Conservation (phyloP, 2,797 vertebrate genomes). For the Ibycter americanus region DNA sequence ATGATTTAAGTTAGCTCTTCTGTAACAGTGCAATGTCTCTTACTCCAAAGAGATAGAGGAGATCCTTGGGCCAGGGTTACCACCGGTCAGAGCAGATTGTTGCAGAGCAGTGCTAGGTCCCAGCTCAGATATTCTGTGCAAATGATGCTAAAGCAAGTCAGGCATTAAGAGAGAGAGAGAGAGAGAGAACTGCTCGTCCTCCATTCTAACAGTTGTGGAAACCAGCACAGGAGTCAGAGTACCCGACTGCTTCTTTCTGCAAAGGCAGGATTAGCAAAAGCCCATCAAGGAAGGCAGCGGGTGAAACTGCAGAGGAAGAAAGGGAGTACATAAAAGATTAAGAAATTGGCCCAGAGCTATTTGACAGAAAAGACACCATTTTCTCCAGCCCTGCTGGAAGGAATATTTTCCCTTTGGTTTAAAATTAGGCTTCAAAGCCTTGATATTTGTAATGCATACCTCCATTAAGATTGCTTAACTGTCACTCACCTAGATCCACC, state of each 20-base stretch:
- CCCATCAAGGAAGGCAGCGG: background rate
- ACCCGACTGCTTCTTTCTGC: background rate
- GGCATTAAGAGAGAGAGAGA: background rate
- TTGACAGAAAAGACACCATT: background rate
- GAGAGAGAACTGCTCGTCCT: background rate
- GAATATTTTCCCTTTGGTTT: background rate
- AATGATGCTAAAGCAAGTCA: background rate
- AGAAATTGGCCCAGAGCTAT: background rate
- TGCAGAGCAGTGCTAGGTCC: background rate
- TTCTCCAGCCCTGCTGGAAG: background rate
- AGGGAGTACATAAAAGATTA: background rate
- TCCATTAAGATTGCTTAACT: background rate
- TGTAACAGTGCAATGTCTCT: fast-evolving
- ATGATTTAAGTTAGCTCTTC: background rate
- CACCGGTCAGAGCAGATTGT: background rate
- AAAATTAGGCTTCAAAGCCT: background rate
- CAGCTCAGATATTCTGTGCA: background rate
- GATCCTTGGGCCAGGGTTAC: background rate
- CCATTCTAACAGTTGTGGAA: background rate
- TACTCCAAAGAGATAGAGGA: background rate
- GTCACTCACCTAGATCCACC: background rate
- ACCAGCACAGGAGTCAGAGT: background rate
- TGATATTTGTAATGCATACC: background rate
- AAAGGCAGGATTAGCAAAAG: background rate
- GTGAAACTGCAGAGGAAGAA: background rate